Evolutionary conservation across 2,888 invertebrate genomes (phyloP).

Genomic region (Atethmia centrago): DNA sequence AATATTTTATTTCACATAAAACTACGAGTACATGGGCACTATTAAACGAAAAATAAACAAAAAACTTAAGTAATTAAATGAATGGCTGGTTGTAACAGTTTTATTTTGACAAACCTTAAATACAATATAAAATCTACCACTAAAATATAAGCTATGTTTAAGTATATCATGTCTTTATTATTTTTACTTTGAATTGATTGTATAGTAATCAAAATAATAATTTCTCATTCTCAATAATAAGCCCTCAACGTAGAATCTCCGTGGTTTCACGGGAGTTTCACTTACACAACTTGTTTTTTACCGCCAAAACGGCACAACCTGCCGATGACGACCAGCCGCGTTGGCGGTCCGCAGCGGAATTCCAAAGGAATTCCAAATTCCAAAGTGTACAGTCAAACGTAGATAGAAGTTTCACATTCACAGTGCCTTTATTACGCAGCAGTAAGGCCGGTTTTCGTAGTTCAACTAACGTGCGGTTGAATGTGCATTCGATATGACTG

Average conservation of each 20-base stretch:
- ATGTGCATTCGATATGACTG: not conserved
- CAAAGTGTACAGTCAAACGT: not conserved
- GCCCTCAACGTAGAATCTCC: not conserved
- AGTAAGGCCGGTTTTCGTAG: not conserved
- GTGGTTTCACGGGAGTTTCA: not conserved
- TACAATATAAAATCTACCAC: no score
- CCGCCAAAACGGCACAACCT: not conserved
- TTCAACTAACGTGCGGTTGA: not conserved
- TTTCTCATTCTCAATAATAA: no score
- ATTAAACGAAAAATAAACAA: no score
- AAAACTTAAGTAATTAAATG: no score
- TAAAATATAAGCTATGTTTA: no score
- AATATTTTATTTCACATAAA: no score
- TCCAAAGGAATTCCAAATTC: not conserved
- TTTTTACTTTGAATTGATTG: not conserved
- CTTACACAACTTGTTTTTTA: not conserved
- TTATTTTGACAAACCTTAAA: no score
- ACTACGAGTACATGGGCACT: no score
- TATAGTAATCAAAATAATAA: not conserved
- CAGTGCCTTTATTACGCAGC: not conserved
- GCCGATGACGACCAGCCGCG: not conserved
- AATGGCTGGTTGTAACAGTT: no score
- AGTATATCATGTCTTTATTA: not conserved
- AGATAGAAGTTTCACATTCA: not conserved
- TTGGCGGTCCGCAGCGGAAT: not conserved